Base-by-base conservation (phyloP, 2,113 vertebrate species). In the Galemys pyrenaicus region DNA sequence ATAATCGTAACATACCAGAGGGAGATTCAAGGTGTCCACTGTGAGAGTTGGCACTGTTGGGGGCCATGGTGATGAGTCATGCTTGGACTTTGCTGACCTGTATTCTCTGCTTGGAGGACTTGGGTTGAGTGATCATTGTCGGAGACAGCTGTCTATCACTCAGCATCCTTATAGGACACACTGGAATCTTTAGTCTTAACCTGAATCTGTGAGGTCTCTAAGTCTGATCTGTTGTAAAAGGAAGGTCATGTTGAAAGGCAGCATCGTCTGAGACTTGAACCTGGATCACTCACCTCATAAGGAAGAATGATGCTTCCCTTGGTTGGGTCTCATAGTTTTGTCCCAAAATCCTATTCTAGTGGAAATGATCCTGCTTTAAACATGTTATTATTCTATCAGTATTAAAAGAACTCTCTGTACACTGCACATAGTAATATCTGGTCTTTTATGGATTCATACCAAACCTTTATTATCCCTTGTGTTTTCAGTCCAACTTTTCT, bases 371-470 rank as follows among this genome's bases (percentile, higher is more conserved):
- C 39, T 70, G n/a, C n/a, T 5, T 54, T 87, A 44, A 60, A 74
- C 51, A 22, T 35, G 9, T 3, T 82, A 22, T 60, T 28, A 6
- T 24, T 87, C 7, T 83, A 71, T 65, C 54, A 74, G 51, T 92
- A 87, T 87, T 92, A 95, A 95, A 94, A 54, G 84, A 46, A 28
- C 24, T 37, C 49, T 54, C 56, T 54, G 26, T 70, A 28, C 2
- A 28, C 20, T 80, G 26, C 26, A 94, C 49, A 60, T 78, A 67
- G 41, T 56, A 82, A 32, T 74, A 24, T 88, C 28, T 83, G 20
- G 20, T 71, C 28, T 91, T 70, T 87, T 62, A 15, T 67, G 19
- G 20, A 54, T 16, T 68, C 5, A 68, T 37, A 51, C 49, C 56
- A 37, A 85, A 51, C 10, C 22, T 91, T 85, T 81, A 44, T 54